Conservation (phyloP, 1,140 invertebrate genomes). For the Drosophila willistoni region DNA sequence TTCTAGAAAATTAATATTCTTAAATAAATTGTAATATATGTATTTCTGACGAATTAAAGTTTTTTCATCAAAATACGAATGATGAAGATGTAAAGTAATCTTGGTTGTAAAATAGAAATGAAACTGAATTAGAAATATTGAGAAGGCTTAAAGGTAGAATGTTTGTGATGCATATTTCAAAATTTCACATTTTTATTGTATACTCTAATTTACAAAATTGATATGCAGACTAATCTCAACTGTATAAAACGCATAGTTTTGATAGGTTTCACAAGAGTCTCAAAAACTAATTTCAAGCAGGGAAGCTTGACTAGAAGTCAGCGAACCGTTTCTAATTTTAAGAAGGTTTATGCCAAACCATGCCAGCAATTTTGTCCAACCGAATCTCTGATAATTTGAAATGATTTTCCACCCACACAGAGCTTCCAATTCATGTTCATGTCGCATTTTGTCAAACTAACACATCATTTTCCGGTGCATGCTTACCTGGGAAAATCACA, state of each 20-base stretch:
- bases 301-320: not conserved
- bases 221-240: no score
- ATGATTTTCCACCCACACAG: slow-evolving; percentile 13
- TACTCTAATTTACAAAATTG: no score
- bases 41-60: no score
- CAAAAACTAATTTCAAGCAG: not conserved
- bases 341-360: not conserved
- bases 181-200: no score
- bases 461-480: slow-evolving; percentile 69
- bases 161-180: no score
- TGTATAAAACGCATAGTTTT: not conserved
- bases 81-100: no score
- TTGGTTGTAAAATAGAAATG: no score
- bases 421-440: slow-evolving; percentile 17
- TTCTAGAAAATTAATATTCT: not conserved
- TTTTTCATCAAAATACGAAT: no score
- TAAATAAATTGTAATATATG: no score
- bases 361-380: not conserved
- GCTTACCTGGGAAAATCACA: slow-evolving; percentile 15
- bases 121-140: no score
- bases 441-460: slow-evolving; percentile 73
- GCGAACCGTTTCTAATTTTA: not conserved
- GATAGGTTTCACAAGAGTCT: not conserved
- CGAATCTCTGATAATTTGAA: slow-evolving; percentile 8
- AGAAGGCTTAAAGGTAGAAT: no score